Evolutionary conservation across 2,113 vertebrate genomes (phyloP).

Genomic region (Zapus hudsonius): DNA sequence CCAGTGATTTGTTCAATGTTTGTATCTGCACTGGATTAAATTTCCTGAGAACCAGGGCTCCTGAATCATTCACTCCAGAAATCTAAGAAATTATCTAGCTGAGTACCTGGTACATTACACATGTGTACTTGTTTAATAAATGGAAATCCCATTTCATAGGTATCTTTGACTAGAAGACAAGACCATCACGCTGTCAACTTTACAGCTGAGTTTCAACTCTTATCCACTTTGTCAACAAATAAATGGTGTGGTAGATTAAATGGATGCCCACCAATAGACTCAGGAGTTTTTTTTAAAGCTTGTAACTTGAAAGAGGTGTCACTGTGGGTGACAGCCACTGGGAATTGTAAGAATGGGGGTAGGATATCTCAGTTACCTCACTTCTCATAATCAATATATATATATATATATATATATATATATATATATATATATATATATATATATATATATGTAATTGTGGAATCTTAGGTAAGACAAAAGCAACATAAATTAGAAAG

Average conservation of each 20-base stretch:
- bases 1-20: background rate
- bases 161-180: background rate
- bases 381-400: background rate
- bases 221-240: background rate
- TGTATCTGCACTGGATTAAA: background rate
- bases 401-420: too few relatives aligned
- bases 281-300: too few relatives aligned
- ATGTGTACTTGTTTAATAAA: background rate
- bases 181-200: background rate
- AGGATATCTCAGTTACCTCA: background rate
- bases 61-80: background rate
- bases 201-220: background rate
- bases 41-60: background rate
- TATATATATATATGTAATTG: too few relatives aligned
- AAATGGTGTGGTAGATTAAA: background rate
- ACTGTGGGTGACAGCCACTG: background rate
- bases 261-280: too few relatives aligned
- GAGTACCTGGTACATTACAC: background rate
- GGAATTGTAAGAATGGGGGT: background rate
- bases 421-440: too few relatives aligned
- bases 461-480: background rate
- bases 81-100: background rate
- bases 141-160: background rate
- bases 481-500: background rate
- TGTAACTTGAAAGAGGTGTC: too few relatives aligned